Evolutionary conservation across 2,888 invertebrate genomes (phyloP).

Genomic region (Cephus spinipes): DNA sequence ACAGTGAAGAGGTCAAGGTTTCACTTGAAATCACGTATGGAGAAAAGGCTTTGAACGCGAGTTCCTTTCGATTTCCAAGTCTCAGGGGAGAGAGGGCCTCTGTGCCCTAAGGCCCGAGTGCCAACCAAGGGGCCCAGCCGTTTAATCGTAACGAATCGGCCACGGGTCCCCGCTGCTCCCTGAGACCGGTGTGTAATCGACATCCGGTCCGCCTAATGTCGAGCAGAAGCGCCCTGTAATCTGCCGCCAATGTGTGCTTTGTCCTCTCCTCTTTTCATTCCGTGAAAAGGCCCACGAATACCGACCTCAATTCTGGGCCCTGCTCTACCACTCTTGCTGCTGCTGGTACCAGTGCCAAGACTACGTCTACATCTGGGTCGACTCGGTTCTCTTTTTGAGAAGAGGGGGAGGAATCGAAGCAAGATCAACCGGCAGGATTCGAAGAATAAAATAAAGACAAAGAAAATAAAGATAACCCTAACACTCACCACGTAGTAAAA

Average conservation of each 20-base stretch:
- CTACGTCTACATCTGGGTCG: not conserved
- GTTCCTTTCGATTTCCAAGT: slow-evolving; percentile 7
- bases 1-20: too few species aligned
- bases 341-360: not conserved
- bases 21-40: not conserved
- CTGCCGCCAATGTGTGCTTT: slow-evolving; percentile 32
- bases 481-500: slow-evolving; percentile 83
- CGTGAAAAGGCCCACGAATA: too few species aligned
- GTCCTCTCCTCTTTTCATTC: not conserved
- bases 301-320: too few species aligned
- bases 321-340: too few species aligned
- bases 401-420: too few species aligned
- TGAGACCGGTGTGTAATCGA: slow-evolving; percentile 45
- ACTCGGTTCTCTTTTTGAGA: not conserved
- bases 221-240: slow-evolving; percentile 51
- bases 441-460: too few species aligned
- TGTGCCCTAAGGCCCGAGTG: too few species aligned
- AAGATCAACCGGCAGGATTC: too few species aligned
- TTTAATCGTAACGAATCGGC: slow-evolving; percentile 44
- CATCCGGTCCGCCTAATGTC: slow-evolving; percentile 50
- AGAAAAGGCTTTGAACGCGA: slow-evolving; percentile 11
- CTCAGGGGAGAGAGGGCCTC: not conserved
- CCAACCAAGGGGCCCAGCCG: slow-evolving; percentile 13
- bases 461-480: too few species aligned
- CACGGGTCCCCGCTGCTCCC: slow-evolving; percentile 29